phyloP scores from a whole-genome alignment of 2,888 invertebrate species.

The Oscheius sp. region DNA sequence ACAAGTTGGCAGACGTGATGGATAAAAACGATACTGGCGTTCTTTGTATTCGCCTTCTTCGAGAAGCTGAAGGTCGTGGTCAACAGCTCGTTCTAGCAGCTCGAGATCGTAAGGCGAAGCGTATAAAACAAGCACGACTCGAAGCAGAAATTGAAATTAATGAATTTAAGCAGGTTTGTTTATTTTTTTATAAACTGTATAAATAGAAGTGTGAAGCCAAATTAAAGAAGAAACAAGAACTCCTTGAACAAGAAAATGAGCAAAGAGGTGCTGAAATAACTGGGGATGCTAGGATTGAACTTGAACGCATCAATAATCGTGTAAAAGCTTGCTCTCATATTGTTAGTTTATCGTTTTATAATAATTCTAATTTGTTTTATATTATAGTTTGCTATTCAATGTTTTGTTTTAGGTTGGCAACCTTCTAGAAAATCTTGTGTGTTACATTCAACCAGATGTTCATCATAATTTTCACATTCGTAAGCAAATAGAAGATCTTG shows the following conservation, averaged over 20 bases:
- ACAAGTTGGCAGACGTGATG: no score
- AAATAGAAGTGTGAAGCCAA: background rate
- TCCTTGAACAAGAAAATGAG: background rate
- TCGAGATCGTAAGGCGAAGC: background rate
- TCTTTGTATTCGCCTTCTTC: constrained; percentile 3
- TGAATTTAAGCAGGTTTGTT: background rate
- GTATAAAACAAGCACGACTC: constrained; percentile 3
- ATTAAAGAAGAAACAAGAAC: background rate
- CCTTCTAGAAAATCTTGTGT: constrained; percentile 14
- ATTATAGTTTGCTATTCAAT: no score
- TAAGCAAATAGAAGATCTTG: background rate
- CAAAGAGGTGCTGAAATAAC: background rate
- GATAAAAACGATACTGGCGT: background rate
- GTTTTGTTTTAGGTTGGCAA: constrained; percentile 8
- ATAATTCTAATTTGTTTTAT: background rate
- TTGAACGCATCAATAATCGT: background rate
- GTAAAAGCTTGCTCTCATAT: background rate
- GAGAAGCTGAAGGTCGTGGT: constrained; percentile 6
- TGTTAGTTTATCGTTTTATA: background rate
- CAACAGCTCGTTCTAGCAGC: constrained; percentile 1
- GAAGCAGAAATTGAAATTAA: constrained; percentile 9
- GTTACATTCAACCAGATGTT: background rate
- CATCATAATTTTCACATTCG: constrained; percentile 14
- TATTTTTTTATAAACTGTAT: background rate
- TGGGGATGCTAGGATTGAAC: background rate